Conservation (phyloP, 2,797 vertebrate genomes). For the Bradypodion ventrale region DNA sequence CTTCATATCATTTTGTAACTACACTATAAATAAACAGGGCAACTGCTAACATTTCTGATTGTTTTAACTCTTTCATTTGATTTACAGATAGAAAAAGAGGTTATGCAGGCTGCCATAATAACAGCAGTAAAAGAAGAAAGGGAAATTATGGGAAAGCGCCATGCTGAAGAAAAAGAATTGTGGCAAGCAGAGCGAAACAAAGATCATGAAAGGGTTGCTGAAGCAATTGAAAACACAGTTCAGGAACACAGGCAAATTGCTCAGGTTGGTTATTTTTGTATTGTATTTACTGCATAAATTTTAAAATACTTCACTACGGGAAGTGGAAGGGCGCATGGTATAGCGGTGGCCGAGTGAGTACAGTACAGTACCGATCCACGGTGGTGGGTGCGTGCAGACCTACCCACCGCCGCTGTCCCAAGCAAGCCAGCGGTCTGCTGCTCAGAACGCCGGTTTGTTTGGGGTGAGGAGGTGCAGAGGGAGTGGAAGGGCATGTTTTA, state of each 20-base stretch:
- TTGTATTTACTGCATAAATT: not conserved
- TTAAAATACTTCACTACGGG: no score
- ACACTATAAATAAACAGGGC: not conserved
- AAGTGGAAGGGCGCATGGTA: no score
- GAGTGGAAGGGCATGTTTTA: no score
- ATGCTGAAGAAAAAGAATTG: slow-evolving; percentile 72
- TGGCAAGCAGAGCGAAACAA: slow-evolving; percentile 74
- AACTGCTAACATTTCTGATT: not conserved
- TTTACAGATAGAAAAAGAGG: slow-evolving; percentile 75
- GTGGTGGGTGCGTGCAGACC: no score
- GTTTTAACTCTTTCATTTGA: slow-evolving; percentile 29
- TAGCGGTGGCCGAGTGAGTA: no score
- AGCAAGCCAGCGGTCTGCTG: no score
- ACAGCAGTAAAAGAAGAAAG: slow-evolving; percentile 78
- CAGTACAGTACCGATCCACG: no score
- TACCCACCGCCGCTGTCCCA: no score
- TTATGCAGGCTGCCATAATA: slow-evolving; percentile 68
- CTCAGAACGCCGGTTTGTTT: no score
- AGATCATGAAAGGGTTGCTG: slow-evolving; percentile 68
- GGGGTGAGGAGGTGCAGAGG: no score
- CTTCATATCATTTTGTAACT: not conserved
- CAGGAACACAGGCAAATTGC: slow-evolving; percentile 73
- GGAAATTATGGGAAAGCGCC: slow-evolving; percentile 70
- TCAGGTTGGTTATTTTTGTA: slow-evolving; percentile 66
- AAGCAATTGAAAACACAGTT: slow-evolving; percentile 70